Conservation (phyloP, 1,140 invertebrate species). For the Caligus rogercresseyi region DNA sequence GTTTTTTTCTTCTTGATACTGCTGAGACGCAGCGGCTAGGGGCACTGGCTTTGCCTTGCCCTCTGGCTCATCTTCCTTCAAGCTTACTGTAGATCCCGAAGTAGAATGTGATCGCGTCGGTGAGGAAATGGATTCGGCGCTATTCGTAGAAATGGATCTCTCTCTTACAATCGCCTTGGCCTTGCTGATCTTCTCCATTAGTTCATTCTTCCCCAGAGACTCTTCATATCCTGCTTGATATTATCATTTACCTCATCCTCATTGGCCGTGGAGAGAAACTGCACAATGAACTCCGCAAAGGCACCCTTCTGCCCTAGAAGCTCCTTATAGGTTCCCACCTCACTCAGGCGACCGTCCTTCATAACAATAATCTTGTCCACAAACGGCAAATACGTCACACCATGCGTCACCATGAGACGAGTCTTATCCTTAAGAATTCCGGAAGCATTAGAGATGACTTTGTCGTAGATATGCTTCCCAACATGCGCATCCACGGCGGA, state of each 20-base stretch:
- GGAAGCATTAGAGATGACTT: conserved; percentile 29
- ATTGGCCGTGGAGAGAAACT: conserved; percentile 25
- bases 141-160: conserved; percentile 22
- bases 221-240: conserved; percentile 52
- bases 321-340: conserved; percentile 32
- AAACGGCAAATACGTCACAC: conserved; percentile 30
- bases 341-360: conserved; percentile 31
- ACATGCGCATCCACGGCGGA: conserved; percentile 45
- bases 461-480: conserved; percentile 31
- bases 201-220: conserved; percentile 41
- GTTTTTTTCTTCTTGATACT: conserved; percentile 70
- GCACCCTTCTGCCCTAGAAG: conserved; percentile 29
- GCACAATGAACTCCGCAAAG: conserved; percentile 30
- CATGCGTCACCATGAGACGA: conserved; percentile 29
- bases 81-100: conserved; percentile 28
- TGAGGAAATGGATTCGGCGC: neutral
- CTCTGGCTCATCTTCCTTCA: conserved; percentile 26
- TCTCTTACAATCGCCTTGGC: conserved; percentile 14
- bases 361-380: conserved; percentile 34
- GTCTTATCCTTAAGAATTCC: conserved; percentile 29
- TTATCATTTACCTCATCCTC: conserved; percentile 29
- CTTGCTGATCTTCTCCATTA: conserved; percentile 11
- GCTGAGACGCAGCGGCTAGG: conserved; percentile 36
- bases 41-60: conserved; percentile 14
- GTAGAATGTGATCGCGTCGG: conserved; percentile 29